Conservation (phyloP, 2,113 vertebrate genomes). For the Damaliscus lunatus region DNA sequence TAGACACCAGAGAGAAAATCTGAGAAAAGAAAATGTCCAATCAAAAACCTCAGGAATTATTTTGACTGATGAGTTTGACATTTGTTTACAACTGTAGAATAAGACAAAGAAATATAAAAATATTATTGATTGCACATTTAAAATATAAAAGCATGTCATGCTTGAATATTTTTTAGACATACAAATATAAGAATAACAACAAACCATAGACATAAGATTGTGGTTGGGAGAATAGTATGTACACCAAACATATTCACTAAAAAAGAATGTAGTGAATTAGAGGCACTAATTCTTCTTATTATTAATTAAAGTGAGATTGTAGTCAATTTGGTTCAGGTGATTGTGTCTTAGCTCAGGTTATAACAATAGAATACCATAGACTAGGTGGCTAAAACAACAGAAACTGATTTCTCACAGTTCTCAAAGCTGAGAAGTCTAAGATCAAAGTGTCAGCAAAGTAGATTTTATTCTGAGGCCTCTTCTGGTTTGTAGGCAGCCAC, state of each 20-base stretch:
- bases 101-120: neutral
- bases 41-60: neutral
- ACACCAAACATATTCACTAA: neutral
- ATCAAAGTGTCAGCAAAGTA: neutral
- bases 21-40: neutral
- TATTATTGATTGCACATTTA: neutral
- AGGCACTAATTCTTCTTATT: neutral
- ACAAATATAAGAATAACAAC: neutral
- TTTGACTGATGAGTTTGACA: neutral
- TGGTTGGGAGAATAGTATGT: neutral
- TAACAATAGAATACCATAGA: neutral
- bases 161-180: neutral
- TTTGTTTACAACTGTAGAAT: neutral
- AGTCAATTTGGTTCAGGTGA: neutral
- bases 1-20: neutral
- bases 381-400: neutral
- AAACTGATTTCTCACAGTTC: neutral
- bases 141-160: neutral
- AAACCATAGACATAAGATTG: neutral
- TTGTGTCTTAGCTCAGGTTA: neutral
- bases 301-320: neutral
- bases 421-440: neutral
- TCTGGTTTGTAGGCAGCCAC: neutral
- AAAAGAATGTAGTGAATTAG: neutral
- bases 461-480: neutral